Evolutionary conservation across 2,113 vertebrate species (phyloP).

Genomic region (Paradoxurus hermaphroditus): DNA sequence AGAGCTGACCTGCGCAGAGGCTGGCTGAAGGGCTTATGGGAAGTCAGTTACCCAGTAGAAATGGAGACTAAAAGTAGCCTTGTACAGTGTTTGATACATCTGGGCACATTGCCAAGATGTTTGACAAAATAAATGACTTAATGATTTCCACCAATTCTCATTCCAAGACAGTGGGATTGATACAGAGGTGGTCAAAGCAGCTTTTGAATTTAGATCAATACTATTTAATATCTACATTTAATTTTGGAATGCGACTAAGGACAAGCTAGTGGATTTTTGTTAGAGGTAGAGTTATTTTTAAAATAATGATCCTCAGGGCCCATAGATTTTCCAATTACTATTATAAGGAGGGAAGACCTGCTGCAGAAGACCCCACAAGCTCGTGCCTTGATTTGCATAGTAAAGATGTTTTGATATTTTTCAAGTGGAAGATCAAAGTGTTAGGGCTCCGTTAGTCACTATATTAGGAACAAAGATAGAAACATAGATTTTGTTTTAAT

Average conservation of each 20-base stretch:
- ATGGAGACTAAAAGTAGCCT: background rate
- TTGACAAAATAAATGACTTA: constrained; percentile 44
- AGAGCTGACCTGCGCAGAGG: background rate
- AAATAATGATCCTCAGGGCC: background rate
- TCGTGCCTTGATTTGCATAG: constrained; percentile 60
- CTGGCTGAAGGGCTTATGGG: background rate
- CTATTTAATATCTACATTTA: constrained; percentile 61
- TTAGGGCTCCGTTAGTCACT: constrained; percentile 21
- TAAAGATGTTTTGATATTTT: constrained; percentile 65
- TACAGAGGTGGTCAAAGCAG: background rate
- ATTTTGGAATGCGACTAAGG: constrained; percentile 47
- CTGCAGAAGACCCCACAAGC: background rate
- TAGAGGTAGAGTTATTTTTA: constrained; percentile 48
- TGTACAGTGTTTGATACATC: background rate
- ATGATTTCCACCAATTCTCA: constrained; percentile 1
- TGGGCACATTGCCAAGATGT: background rate
- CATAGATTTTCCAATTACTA: constrained; percentile 52
- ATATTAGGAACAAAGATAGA: constrained; percentile 49
- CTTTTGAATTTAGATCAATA: constrained; percentile 49
- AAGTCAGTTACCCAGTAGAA: background rate
- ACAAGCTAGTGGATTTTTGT: constrained; percentile 44
- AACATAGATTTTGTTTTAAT: constrained; percentile 57
- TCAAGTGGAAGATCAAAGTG: constrained; percentile 57
- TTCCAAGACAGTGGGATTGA: constrained; percentile 15
- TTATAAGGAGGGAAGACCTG: background rate